phyloP scores from a whole-genome alignment of 2,888 invertebrate genomes.

The Catotricha subobsoleta region DNA sequence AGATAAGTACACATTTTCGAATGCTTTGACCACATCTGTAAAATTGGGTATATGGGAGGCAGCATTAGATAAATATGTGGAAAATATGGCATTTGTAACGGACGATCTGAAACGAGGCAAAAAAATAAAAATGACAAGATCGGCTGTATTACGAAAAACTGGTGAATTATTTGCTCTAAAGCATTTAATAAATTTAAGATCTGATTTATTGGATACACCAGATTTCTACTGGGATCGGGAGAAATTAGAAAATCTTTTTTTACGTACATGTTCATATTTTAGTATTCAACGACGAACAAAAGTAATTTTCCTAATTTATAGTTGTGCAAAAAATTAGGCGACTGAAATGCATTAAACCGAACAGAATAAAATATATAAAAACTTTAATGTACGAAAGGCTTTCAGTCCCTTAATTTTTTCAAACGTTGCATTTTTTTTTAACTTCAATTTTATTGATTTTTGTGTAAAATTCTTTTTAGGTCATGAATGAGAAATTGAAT shows the following conservation, averaged over 20 bases:
- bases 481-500: conserved; percentile 86
- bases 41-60: conserved; percentile 92
- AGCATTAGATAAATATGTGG: conserved; percentile 62
- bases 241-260: conserved; percentile 67
- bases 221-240: conserved; percentile 98
- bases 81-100: conserved; percentile 64
- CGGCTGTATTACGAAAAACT: conserved; percentile 50
- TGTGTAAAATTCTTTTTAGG: conserved; percentile 34
- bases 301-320: conserved; percentile 33
- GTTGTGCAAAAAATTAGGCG: too few relatives aligned
- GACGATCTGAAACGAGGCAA: conserved; percentile 60
- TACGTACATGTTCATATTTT: conserved; percentile 66
- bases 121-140: conserved; percentile 39
- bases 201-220: conserved; percentile 84
- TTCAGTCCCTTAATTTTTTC: too few relatives aligned
- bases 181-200: conserved; percentile 81
- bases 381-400: too few relatives aligned
- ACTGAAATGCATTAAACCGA: too few relatives aligned
- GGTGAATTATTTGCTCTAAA: conserved; percentile 79
- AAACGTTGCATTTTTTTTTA: not conserved
- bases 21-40: conserved; percentile 84
- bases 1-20: conserved; percentile 87
- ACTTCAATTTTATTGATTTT: conserved; percentile 5
- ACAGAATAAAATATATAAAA: too few relatives aligned
- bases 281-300: conserved; percentile 67